Conservation (phyloP, 1,140 invertebrate species). For the Paracyclopina nana region DNA sequence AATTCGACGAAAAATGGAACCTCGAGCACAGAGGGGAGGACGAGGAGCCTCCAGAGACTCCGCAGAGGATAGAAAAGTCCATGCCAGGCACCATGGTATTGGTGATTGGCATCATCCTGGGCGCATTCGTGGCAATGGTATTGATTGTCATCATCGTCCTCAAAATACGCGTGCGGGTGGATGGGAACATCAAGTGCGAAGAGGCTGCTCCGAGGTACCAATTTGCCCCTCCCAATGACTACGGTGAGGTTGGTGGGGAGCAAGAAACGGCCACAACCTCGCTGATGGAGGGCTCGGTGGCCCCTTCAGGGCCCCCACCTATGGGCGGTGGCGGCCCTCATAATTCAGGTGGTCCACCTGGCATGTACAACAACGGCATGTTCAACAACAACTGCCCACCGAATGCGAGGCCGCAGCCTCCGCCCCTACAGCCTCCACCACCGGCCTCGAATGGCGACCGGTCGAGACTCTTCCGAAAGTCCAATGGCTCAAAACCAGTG, state of each 20-base stretch:
- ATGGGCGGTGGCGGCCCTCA: background rate
- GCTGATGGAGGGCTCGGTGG: slow-evolving; percentile 8
- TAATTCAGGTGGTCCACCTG: background rate
- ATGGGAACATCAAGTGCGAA: slow-evolving; percentile 2
- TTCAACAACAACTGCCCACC: too few relatives aligned
- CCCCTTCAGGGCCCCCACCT: background rate
- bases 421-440: too few relatives aligned
- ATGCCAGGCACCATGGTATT: slow-evolving; percentile 14
- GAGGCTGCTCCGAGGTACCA: slow-evolving; percentile 2
- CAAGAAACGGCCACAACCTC: slow-evolving; percentile 15
- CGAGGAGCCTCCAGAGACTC: background rate
- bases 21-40: background rate
- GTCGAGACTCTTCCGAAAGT: slow-evolving; percentile 14
- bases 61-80: background rate
- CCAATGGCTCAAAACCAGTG: slow-evolving; percentile 15
- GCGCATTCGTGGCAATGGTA: slow-evolving; percentile 16
- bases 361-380: background rate
- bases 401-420: background rate
- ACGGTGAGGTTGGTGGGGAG: slow-evolving; percentile 4
- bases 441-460: slow-evolving; percentile 12
- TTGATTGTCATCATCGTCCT: slow-evolving; percentile 15
- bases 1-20: slow-evolving; percentile 4
- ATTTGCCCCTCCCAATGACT: slow-evolving; percentile 12
- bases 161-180: slow-evolving; percentile 11
- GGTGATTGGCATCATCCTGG: slow-evolving; percentile 16